Evolutionary conservation across 2,888 invertebrate genomes (phyloP), one percentile per base, ranked within the genome.

Genomic region (Eupithecia abbreviata): DNA sequence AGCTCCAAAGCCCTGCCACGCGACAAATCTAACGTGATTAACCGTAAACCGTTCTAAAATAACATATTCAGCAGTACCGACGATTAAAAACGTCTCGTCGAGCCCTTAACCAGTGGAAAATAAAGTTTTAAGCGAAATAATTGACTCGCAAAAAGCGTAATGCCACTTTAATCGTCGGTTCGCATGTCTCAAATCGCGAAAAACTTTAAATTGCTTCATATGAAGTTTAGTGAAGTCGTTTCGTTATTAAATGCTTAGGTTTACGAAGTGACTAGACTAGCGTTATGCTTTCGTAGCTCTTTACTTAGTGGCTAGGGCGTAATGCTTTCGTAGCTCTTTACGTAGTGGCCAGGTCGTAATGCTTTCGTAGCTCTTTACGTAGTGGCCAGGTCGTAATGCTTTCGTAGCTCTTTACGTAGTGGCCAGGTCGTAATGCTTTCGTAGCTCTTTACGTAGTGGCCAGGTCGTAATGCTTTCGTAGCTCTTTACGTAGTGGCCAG

Each of bases 111-210:
- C 82, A 80, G 76, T 67, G 77, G 73, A 73, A 81, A 81, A 80
- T 83, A 83, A 84, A 83, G 81, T 80, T 84, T 83, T 81, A 80
- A 84, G 80, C 82, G 79, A 83, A 82, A 86, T 87, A 88, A 90
- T 90, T 89, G 85, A 90, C 90, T 87, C 85, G 85, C 90, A 87
- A 89, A 89, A 88, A 87, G 87, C 86, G 85, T 90, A 89, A 92
- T 88, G 89, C 87, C 79, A 84, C 87, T 88, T 89, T 92, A 91
- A 93, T 93, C 86, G 89, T 81, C 82, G 80, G 85, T 85, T 93
- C 85, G 93, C 93, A 92, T 93, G 92, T 90, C 88, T 71, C 80
- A 82, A 81, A 62, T 74, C 77, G 84, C 80, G 84, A 85, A 88
- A 90, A 90, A 91, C 89, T 88, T 86, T 82, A 86, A 89, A 89